Percentiles rank a stretch among this genome's conserved stretches.
Conservation (phyloP, 2,113 vertebrate species). For the Caloenas nicobarica region DNA sequence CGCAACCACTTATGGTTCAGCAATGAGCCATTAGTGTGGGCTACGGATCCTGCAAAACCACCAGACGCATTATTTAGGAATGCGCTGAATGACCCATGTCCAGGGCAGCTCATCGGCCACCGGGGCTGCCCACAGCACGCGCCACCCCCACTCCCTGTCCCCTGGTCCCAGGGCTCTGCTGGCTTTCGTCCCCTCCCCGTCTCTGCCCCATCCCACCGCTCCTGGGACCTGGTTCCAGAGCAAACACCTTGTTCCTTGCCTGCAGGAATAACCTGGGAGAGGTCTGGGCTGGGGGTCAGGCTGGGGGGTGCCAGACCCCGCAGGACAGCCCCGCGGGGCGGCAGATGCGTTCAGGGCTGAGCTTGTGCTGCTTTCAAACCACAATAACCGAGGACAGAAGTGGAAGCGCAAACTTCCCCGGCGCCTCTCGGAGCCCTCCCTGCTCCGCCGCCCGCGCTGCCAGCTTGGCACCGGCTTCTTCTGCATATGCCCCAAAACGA, state of each 20-base stretch:
- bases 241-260: accelerated
- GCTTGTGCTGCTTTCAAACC: neutral
- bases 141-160: accelerated
- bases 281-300: neutral
- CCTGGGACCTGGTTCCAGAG: neutral
- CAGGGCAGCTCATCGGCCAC: accelerated
- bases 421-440: neutral
- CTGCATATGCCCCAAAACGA: neutral
- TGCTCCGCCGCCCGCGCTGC: accelerated
- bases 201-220: neutral
- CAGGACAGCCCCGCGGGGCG: accelerated
- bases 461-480: neutral
- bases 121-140: accelerated
- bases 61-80: neutral
- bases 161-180: accelerated
- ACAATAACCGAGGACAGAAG: neutral
- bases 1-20: conserved; percentile 42
- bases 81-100: neutral
- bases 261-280: neutral
- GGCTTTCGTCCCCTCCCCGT: accelerated
- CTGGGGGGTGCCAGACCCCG: accelerated
- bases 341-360: accelerated
- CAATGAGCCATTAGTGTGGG: conserved; percentile 6
- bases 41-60: neutral
- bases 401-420: neutral